Conservation (phyloP, 1,140 invertebrate genomes). For the Lordiphosa clarofinis region DNA sequence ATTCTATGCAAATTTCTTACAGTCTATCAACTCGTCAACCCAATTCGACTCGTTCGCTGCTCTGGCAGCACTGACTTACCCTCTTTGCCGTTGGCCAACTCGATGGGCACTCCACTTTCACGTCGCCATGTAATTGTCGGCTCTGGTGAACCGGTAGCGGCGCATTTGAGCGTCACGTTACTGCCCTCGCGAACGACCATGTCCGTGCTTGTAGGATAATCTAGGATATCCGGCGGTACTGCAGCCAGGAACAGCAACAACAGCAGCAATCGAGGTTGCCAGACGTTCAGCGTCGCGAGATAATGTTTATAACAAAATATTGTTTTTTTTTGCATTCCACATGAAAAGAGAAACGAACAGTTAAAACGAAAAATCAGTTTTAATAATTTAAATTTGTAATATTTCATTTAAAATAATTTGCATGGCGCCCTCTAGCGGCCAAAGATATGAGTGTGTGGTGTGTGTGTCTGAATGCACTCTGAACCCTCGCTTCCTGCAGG, state of each 20-base stretch:
- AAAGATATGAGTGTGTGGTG: conserved; percentile 1
- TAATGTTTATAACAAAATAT: conserved; percentile 61
- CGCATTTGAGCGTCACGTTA: conserved; percentile 91
- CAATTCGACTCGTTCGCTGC: not conserved
- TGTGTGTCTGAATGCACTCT: conserved; percentile 2
- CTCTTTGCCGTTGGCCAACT: conserved; percentile 80
- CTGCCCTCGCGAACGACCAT: conserved; percentile 92
- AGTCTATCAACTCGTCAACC: conserved; percentile 12
- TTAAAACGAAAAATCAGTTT: conserved; percentile 26
- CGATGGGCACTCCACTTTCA: conserved; percentile 86
- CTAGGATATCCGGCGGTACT: conserved; percentile 95
- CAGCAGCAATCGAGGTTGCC: conserved; percentile 53
- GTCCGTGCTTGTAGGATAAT: conserved; percentile 92
- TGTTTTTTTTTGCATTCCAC: conserved; percentile 13
- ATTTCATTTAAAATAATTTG: conserved; percentile 61
- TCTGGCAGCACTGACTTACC: conserved; percentile 56
- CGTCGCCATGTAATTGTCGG: conserved; percentile 92
- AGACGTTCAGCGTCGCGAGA: conserved; percentile 58
- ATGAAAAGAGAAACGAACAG: conserved; percentile 32
- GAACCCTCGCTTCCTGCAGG: conserved; percentile 13
- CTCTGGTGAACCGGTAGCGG: conserved; percentile 90
- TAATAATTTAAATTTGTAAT: conserved; percentile 55
- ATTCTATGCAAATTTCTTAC: not conserved
- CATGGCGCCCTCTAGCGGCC: conserved; percentile 7
- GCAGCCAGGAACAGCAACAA: conserved; percentile 62